Evolutionary conservation across 2,888 invertebrate species (phyloP), one percentile per base, ranked within the genome.

Genomic region (Ametastegia equiseti): DNA sequence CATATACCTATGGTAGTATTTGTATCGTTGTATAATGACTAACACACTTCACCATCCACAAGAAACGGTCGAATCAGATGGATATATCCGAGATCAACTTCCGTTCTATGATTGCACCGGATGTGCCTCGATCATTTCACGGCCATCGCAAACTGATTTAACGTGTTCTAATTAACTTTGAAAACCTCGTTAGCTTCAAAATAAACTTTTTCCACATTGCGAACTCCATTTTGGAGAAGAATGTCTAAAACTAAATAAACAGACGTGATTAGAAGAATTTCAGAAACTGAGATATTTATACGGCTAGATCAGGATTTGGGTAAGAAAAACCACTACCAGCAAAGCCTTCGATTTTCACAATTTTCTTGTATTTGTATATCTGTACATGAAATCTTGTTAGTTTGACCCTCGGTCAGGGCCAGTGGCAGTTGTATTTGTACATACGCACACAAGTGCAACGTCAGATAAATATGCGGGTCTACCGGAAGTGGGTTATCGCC

Each of bases 41-140:
- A 47, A 45, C n/a, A 36, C 19, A 19, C 65, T n/a, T n/a, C n/a
- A n/a, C n/a, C n/a, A n/a, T n/a, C n/a, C 7, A 36, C 3, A 36
- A 39, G n/a, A 15, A 27, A 36, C 9, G 2, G n/a, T 36, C n/a
- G 5, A 39, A 13, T 47, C 15, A 13, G 27, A 47, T 47, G n/a
- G 30, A 71, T 30, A n/a, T n/a, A 71, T 47, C 47, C 27, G 71
- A 71, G 71, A 71, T 30, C 2, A 27, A 71, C n/a, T 71, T 71
- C 71, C 71, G 71, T n/a, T 71, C 71, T 15, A n/a, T 7, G 15
- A 15, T 9, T 27, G 30, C n/a, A 47, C 23, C 71, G 42, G 45
- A 71, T 71, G 47, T n/a, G 13, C 15, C 9, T 71, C 27, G 30
- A 15, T 71, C 30, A 15, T 6, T 47, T 71, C 27, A 30, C n/a